A percentile compares a stretch with the other conserved stretches of the same genome.
Evolutionary conservation across 2,888 invertebrate species (phyloP).

Genomic region (Lithophane semibrunnea): DNA sequence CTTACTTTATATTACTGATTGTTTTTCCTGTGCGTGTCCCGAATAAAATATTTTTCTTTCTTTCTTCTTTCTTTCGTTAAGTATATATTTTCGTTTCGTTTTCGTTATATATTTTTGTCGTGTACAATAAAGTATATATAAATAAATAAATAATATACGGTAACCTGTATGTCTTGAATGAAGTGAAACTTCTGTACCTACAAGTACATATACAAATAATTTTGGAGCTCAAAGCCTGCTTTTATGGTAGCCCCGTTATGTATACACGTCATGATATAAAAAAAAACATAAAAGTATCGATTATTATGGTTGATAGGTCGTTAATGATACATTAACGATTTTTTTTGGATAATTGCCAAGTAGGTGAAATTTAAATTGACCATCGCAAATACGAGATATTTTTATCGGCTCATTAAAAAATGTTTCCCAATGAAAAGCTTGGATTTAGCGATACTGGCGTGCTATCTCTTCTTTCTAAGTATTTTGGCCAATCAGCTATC

Average conservation of each 20-base stretch:
- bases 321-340: slow-evolving; percentile 35
- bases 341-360: slow-evolving; percentile 51
- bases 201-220: neutral
- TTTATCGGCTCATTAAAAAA: slow-evolving; percentile 4
- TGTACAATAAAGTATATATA: too few relatives aligned
- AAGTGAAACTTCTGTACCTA: slow-evolving; percentile 26
- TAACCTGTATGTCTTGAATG: neutral
- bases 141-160: too few relatives aligned
- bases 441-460: neutral
- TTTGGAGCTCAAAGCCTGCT: slow-evolving; percentile 5
- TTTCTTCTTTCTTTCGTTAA: too few relatives aligned
- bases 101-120: too few relatives aligned
- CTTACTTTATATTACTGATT: too few relatives aligned
- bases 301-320: slow-evolving; percentile 42
- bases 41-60: too few relatives aligned
- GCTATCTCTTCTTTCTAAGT: neutral
- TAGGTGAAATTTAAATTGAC: slow-evolving; percentile 41
- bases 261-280: slow-evolving; percentile 40
- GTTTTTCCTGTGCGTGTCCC: too few relatives aligned
- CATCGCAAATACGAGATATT: neutral
- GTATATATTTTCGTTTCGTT: too few relatives aligned
- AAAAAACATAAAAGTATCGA: slow-evolving; percentile 46
- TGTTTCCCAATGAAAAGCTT: neutral
- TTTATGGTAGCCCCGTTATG: slow-evolving; percentile 52
- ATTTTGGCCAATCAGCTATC: neutral